These are phyloP conservation scores for Paratrypauchen microcephalus DNA, from an alignment of 2,797 vertebrate genomes.

Conservation along the genomic window DNA sequence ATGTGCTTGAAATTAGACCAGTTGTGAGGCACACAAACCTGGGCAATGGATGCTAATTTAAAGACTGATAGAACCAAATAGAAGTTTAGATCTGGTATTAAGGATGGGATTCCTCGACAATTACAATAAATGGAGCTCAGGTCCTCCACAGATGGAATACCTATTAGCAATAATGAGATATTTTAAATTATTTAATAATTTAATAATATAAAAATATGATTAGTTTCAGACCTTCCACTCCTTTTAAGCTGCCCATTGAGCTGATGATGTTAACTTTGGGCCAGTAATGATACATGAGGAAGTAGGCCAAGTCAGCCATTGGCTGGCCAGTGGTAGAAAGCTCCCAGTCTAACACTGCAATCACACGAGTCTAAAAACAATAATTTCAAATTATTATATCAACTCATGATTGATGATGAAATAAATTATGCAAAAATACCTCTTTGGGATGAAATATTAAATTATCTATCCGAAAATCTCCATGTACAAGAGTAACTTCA, in stretches of 20 bases:
- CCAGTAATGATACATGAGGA: slow-evolving; percentile 79
- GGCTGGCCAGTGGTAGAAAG: slow-evolving; percentile 91
- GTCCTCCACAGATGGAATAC: slow-evolving; percentile 80
- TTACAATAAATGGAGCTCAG: slow-evolving; percentile 83
- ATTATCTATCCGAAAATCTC: slow-evolving; percentile 90
- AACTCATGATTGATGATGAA: not conserved
- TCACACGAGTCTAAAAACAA: slow-evolving; percentile 80
- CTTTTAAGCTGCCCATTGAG: slow-evolving; percentile 64
- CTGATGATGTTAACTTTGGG: slow-evolving; percentile 59
- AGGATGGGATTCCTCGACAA: slow-evolving; percentile 68
- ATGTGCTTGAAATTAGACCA: not conserved
- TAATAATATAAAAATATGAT: not conserved
- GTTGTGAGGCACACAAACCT: slow-evolving; percentile 73
- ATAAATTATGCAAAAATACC: slow-evolving; percentile 67
- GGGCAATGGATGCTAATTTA: slow-evolving; percentile 88
- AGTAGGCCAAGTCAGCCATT: slow-evolving; percentile 85
- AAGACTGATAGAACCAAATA: slow-evolving; percentile 88
- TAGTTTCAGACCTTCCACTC: slow-evolving; percentile 73
- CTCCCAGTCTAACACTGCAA: slow-evolving; percentile 93
- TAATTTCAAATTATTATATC: not conserved
- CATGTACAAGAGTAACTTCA: slow-evolving; percentile 86
- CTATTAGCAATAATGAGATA: slow-evolving; percentile 56
- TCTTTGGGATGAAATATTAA: slow-evolving; percentile 90
- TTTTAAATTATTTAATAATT: not conserved
- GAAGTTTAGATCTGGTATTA: slow-evolving; percentile 83